Percentiles rank a stretch among this genome's conserved stretches.
These are phyloP conservation scores for Pararge aegeria DNA, from an alignment of 1,140 invertebrate species.

Conservation along the genomic window DNA sequence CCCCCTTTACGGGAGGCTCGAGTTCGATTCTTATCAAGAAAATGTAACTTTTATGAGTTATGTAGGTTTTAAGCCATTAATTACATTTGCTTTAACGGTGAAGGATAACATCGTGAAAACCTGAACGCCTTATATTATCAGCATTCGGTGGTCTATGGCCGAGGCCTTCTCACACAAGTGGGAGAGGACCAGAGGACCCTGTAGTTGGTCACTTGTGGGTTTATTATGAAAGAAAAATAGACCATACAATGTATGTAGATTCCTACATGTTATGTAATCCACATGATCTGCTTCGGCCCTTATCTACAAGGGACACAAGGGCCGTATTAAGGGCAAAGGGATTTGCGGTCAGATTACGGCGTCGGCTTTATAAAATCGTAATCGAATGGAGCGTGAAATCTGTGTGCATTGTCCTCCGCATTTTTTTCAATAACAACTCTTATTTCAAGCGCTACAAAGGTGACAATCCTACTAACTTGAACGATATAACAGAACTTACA, in stretches of 20 bases:
- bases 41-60: too few relatives aligned
- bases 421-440: background rate
- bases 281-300: conserved; percentile 16
- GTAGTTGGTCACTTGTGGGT: too few relatives aligned
- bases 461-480: background rate
- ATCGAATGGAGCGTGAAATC: conserved; percentile 11
- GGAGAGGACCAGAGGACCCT: too few relatives aligned
- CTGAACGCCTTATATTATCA: too few relatives aligned
- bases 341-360: conserved; percentile 34
- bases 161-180: too few relatives aligned
- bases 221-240: background rate
- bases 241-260: background rate
- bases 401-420: background rate
- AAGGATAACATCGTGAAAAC: too few relatives aligned
- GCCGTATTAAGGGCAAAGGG: conserved; percentile 31
- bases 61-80: too few relatives aligned
- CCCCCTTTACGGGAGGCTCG: too few relatives aligned
- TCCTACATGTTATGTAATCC: background rate
- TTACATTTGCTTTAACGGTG: too few relatives aligned
- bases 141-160: too few relatives aligned
- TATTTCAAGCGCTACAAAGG: background rate
- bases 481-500: background rate
- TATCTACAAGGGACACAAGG: conserved; percentile 20
- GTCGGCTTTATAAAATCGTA: conserved; percentile 21
- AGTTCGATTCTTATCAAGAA: too few relatives aligned